These are phyloP conservation scores for Clitarchus hookeri DNA, from an alignment of 2,888 invertebrate species.

Conservation along the genomic window DNA sequence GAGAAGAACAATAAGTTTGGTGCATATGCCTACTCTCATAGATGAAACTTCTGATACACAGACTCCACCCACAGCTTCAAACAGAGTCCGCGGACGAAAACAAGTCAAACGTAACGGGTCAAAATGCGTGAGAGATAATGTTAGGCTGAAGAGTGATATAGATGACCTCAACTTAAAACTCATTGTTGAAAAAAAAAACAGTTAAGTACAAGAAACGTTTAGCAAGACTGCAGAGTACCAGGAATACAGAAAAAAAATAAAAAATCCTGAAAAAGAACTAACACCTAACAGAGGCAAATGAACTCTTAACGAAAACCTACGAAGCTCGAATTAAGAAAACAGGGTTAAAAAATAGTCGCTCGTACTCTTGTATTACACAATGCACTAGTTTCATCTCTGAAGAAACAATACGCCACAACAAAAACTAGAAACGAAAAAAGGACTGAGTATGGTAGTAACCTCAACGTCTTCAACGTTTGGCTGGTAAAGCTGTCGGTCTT, in stretches of 20 bases:
- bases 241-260: not conserved
- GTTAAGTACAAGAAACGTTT: not conserved
- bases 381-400: not conserved
- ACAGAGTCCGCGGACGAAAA: not conserved
- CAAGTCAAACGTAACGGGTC: not conserved
- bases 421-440: not conserved
- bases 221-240: not conserved
- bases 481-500: constrained; percentile 17
- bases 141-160: not conserved
- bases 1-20: too few relatives aligned
- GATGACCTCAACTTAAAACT: not conserved
- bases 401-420: not conserved
- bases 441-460: not conserved
- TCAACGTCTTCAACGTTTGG: constrained; percentile 15
- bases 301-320: not conserved
- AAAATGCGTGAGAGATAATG: constrained; percentile 17
- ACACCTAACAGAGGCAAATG: not conserved
- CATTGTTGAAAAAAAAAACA: not conserved
- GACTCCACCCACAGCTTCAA: not conserved
- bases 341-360: not conserved
- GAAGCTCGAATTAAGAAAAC: not conserved
- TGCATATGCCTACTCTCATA: too few relatives aligned
- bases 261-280: not conserved
- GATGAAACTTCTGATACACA: too few relatives aligned
- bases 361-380: too few relatives aligned